Conservation (phyloP, 1,140 invertebrate species). For the Stegodyphus mimosarum region DNA sequence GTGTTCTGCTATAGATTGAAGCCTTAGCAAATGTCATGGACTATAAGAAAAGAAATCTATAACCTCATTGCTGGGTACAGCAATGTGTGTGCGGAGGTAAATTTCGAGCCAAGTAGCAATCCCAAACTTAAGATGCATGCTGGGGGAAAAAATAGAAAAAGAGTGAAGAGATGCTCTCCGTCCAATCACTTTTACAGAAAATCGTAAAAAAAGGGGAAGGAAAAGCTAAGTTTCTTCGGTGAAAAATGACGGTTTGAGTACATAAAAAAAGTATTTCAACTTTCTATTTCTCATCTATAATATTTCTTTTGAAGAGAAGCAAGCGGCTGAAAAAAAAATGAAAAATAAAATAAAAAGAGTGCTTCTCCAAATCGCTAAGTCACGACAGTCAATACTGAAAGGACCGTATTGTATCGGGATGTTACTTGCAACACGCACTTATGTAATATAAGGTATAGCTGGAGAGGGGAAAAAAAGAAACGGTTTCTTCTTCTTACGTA, state of each 20-base stretch:
- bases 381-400: conserved; percentile 20
- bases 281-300: conserved; percentile 58
- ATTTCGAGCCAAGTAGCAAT: no score
- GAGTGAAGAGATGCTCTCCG: not conserved
- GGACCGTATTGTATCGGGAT: not conserved
- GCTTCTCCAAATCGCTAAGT: conserved; percentile 46
- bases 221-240: conserved; percentile 23
- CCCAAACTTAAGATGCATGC: not conserved
- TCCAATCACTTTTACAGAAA: conserved; percentile 56
- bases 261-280: conserved; percentile 60
- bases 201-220: not conserved
- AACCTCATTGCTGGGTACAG: no score
- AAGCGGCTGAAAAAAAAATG: not conserved
- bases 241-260: conserved; percentile 58
- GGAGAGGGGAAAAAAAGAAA: not conserved
- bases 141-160: not conserved
- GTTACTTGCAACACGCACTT: conserved; percentile 40
- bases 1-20: no score
- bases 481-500: conserved; percentile 13
- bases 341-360: conserved; percentile 41
- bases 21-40: no score
- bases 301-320: conserved; percentile 35
- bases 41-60: no score
- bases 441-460: not conserved
- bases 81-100: no score